Base-by-base conservation (phyloP, 37 sponge, comb jelly and placozoan species). In the Oscarella lobularis region DNA sequence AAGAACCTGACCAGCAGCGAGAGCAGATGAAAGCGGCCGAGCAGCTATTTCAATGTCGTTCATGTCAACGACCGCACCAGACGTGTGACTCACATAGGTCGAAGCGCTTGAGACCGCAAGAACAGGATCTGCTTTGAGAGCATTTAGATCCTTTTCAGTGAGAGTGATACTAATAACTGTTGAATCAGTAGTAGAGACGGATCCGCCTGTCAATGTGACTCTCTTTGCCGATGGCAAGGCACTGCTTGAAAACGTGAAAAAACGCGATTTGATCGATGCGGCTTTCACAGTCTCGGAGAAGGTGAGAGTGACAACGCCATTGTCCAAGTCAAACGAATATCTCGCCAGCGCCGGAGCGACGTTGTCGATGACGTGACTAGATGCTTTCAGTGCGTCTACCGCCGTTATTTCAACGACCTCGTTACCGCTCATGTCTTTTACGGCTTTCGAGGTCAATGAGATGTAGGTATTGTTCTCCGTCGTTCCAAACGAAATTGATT, bases 361-460 rank as follows among this genome's bases (percentile, higher is more conserved):
- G 6, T 33, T 66, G 70, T 94, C 95, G 33, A 73, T 67, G 14
- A 73, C 41, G 68, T 80, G 83, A 36, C 9, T 38, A 2, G 67
- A 34, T 6, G 95, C 80, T 33, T 31, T 14, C 36, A 37, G 33
- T 40, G 88, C 87, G 60, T 38, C 31, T 5, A 40, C 71, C 6
- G 31, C 27, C 3, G 73, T 6, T 37, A 94, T 82, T 4, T 68
- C 88, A 2, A 65, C 72, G 20, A 94, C 74, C 1, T 38, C 39
- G 72, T 94, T 94, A 1, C 81, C 86, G 36, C 77, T 77, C 80
- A 81, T 85, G 74, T 94, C 95, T 36, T 38, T 38, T 31, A 89
- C 83, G 14, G 69, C 71, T 3, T 20, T 78, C 3, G 36, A 36
- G 27, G 79, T 78, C 20, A 78, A 6, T 20, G 72, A 14, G 60